Evolutionary conservation across 2,797 vertebrate genomes (phyloP).

Genomic region (Amblyraja radiata): DNA sequence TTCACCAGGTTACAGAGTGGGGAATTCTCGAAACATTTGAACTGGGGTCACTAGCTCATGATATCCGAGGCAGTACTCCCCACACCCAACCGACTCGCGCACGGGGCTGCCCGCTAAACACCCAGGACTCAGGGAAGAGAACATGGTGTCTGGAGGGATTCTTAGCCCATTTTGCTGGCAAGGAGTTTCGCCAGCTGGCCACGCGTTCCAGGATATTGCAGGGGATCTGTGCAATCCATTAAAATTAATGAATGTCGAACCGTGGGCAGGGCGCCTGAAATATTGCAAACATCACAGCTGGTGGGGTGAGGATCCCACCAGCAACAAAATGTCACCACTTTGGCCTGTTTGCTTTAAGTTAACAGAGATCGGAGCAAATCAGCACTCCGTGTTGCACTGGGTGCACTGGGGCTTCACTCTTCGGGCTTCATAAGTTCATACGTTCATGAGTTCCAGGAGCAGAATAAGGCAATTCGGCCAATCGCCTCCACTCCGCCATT

Average conservation of each 20-base stretch:
- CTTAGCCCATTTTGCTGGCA: too few relatives aligned
- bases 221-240: slow-evolving; percentile 19
- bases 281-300: neutral
- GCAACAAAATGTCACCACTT: neutral
- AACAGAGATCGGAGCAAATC: neutral
- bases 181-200: neutral
- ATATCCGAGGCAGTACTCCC: neutral
- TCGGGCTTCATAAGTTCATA: too few relatives aligned
- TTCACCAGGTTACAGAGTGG: slow-evolving; percentile 2
- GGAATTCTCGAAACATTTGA: neutral
- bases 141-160: neutral
- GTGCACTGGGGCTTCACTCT: too few relatives aligned
- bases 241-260: slow-evolving; percentile 6
- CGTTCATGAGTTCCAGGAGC: too few relatives aligned
- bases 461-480: too few relatives aligned
- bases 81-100: neutral
- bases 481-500: too few relatives aligned
- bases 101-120: neutral
- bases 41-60: neutral
- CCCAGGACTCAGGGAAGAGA: neutral
- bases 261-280: neutral
- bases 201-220: slow-evolving; percentile 1
- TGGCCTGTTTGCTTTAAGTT: neutral
- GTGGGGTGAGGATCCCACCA: neutral
- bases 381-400: neutral